These are phyloP conservation scores for Xiphophorus couchianus DNA, from an alignment of 2,113 vertebrate species.

Conservation along the genomic window DNA sequence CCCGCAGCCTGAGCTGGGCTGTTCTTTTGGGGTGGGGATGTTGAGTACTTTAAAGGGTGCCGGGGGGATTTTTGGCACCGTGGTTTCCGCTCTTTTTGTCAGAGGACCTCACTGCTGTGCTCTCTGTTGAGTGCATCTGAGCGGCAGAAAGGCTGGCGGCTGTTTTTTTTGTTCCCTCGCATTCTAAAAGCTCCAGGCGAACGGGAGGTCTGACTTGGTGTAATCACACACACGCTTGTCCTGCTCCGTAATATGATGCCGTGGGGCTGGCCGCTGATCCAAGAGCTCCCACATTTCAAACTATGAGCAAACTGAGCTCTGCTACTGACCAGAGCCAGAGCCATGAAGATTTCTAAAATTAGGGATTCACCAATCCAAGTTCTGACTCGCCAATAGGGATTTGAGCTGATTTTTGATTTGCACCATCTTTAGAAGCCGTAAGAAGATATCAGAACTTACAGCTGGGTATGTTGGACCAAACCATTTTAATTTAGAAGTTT, in stretches of 20 bases:
- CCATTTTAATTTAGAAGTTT: too few relatives aligned
- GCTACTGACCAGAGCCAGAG: too few relatives aligned
- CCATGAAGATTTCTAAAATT: too few relatives aligned
- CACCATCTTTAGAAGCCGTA: too few relatives aligned
- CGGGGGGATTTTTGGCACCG: slow-evolving; percentile 6
- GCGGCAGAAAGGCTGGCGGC: background rate
- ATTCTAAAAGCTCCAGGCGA: background rate
- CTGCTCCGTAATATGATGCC: slow-evolving; percentile 8
- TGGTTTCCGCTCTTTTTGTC: slow-evolving; percentile 36
- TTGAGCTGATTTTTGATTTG: too few relatives aligned
- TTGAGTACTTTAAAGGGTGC: slow-evolving; percentile 4
- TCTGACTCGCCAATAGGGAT: too few relatives aligned
- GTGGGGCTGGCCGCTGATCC: background rate
- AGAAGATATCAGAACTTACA: too few relatives aligned
- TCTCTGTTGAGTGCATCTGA: slow-evolving; percentile 35
- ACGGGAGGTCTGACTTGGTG: slow-evolving; percentile 11
- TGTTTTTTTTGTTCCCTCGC: background rate
- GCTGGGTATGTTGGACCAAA: too few relatives aligned
- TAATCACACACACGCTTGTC: slow-evolving; percentile 19
- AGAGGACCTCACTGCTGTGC: slow-evolving; percentile 17
- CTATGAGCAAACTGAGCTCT: too few relatives aligned
- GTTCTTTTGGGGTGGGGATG: background rate
- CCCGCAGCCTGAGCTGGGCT: slow-evolving; percentile 19
- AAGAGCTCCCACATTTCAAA: background rate
- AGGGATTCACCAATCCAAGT: too few relatives aligned